Evolutionary conservation across 2,113 vertebrate species (phyloP).

Genomic region (Sigmodon hispidus): DNA sequence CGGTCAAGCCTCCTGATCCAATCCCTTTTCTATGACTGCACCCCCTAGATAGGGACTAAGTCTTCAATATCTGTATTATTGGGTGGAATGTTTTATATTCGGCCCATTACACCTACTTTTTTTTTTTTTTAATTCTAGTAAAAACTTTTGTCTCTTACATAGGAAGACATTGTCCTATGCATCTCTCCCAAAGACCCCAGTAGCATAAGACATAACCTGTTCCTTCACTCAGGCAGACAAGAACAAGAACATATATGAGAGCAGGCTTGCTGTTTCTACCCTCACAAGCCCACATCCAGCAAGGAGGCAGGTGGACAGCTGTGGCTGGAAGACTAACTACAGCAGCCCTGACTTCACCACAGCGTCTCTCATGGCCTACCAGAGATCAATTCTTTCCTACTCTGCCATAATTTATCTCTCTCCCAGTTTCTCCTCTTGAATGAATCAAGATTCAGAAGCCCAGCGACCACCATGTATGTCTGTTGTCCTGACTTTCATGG

Average conservation of each 20-base stretch:
- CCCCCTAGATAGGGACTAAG: background rate
- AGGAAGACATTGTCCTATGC: background rate
- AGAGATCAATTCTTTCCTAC: background rate
- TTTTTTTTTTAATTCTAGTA: background rate
- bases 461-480: background rate
- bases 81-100: background rate
- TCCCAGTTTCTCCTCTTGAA: background rate
- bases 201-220: background rate
- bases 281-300: background rate
- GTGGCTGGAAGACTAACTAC: background rate
- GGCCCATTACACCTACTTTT: background rate
- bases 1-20: background rate
- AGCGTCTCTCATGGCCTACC: background rate
- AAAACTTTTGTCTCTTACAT: background rate
- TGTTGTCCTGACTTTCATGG: background rate
- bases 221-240: too few relatives aligned
- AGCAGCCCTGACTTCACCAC: background rate
- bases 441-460: background rate
- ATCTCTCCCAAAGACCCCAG: background rate
- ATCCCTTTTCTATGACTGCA: background rate
- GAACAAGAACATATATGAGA: too few relatives aligned
- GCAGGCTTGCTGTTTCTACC: rapidly evolving
- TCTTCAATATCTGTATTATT: background rate
- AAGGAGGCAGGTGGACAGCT: background rate
- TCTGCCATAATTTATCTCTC: background rate